Percentiles rank a stretch among this genome's conserved stretches.
phyloP scores from a whole-genome alignment of 2,888 invertebrate genomes.

The Conchocele bisecta region DNA sequence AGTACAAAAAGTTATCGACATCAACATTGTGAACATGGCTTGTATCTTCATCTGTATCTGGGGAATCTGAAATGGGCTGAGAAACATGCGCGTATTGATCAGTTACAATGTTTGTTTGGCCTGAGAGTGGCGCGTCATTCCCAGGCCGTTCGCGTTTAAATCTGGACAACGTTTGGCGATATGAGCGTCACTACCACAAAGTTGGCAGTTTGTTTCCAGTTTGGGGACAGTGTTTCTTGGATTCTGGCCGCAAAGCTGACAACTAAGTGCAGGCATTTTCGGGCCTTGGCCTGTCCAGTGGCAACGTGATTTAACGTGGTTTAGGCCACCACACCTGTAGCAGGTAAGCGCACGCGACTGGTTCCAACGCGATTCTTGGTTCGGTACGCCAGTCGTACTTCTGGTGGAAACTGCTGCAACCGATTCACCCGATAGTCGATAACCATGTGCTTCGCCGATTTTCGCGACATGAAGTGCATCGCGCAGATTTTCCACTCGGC shows the following conservation, averaged over 20 bases:
- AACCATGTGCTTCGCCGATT: slow-evolving; percentile 33
- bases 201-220: not conserved
- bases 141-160: slow-evolving; percentile 33
- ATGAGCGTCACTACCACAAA: not conserved
- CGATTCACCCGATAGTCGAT: not conserved
- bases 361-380: no score
- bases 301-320: slow-evolving; percentile 20
- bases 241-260: no score
- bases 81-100: not conserved
- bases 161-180: not conserved
- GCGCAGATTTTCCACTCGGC: slow-evolving; percentile 7
- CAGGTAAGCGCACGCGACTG: no score
- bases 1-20: slow-evolving; percentile 23
- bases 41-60: no score
- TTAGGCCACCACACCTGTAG: slow-evolving; percentile 14
- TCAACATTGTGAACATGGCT: no score
- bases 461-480: slow-evolving; percentile 17
- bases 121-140: slow-evolving; percentile 28
- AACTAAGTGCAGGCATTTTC: no score
- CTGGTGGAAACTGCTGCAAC: not conserved
- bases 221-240: no score
- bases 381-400: no score
- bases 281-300: slow-evolving; percentile 29
- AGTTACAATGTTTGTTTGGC: slow-evolving; percentile 15
- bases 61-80: no score